phyloP scores from a whole-genome alignment of 2,888 invertebrate genomes.

The Malthinus flaveolus region DNA sequence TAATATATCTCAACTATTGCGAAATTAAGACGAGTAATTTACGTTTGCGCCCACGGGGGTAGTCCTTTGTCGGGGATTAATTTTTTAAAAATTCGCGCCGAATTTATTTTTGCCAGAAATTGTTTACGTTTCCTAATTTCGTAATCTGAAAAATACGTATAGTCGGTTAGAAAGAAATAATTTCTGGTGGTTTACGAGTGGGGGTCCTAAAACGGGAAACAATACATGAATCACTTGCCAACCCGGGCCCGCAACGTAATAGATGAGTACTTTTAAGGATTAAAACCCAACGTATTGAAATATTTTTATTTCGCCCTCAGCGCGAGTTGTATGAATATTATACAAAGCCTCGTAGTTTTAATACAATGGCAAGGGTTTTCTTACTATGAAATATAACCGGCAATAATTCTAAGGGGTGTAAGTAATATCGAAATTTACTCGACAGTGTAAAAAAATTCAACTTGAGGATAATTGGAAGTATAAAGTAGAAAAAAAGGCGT shows the following conservation, averaged over 20 bases:
- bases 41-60: background rate
- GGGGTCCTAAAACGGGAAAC: conserved; percentile 52
- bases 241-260: conserved; percentile 43
- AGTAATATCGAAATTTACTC: background rate
- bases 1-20: conserved; percentile 5
- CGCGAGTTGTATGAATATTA: conserved; percentile 44
- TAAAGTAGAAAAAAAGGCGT: too few relatives aligned
- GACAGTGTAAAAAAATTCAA: too few relatives aligned
- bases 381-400: conserved; percentile 40
- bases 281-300: conserved; percentile 56
- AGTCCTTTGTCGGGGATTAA: background rate
- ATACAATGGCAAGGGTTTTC: conserved; percentile 38
- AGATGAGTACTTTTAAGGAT: conserved; percentile 55
- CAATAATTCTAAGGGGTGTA: conserved; percentile 33
- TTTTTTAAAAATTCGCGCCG: conserved; percentile 3
- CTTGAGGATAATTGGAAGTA: too few relatives aligned
- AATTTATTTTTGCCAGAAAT: conserved; percentile 25
- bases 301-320: conserved; percentile 51
- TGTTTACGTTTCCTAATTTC: conserved; percentile 29
- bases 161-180: conserved; percentile 51
- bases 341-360: conserved; percentile 46
- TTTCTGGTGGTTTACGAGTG: conserved; percentile 54
- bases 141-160: conserved; percentile 27
- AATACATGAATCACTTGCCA: conserved; percentile 54
- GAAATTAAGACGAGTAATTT: conserved; percentile 4